A percentile compares a stretch with the other conserved stretches of the same genome.
Conservation (phyloP, 1,140 invertebrate genomes). For the Halotydeus destructor region DNA sequence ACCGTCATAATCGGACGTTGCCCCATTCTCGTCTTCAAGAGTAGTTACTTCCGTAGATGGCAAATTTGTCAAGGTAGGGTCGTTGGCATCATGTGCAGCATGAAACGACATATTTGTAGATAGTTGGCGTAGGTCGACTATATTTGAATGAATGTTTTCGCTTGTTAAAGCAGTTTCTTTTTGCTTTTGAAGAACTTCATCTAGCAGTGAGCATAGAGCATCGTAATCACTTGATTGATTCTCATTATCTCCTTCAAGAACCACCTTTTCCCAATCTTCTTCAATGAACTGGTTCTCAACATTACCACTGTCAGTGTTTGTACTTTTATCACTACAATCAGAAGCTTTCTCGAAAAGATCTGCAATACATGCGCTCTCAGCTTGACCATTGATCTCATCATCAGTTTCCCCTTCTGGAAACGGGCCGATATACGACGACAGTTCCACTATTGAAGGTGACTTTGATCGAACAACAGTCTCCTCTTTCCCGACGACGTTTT, state of each 20-base stretch:
- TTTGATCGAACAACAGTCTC: neutral
- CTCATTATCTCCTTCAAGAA: neutral
- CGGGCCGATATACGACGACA: neutral
- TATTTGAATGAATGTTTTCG: no score
- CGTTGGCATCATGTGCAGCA: no score
- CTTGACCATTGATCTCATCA: neutral
- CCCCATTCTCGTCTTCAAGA: no score
- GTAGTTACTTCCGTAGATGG: no score
- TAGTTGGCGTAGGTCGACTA: no score
- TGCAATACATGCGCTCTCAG: neutral
- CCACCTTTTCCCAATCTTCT: slow-evolving; percentile 2
- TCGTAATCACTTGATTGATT: no score
- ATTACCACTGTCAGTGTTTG: slow-evolving; percentile 19
- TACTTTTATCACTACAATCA: slow-evolving; percentile 24
- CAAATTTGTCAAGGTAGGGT: no score
- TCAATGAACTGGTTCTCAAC: slow-evolving; percentile 7
- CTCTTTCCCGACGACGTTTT: neutral
- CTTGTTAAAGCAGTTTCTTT: no score
- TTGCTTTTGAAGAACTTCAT: no score
- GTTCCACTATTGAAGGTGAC: neutral
- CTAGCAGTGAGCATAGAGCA: no score
- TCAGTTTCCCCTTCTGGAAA: neutral
- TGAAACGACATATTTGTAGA: no score
- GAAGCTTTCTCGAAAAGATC: neutral
- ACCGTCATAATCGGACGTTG: no score